Evolutionary conservation across 2,113 vertebrate species (phyloP).

Genomic region (Cavia porcellus): DNA sequence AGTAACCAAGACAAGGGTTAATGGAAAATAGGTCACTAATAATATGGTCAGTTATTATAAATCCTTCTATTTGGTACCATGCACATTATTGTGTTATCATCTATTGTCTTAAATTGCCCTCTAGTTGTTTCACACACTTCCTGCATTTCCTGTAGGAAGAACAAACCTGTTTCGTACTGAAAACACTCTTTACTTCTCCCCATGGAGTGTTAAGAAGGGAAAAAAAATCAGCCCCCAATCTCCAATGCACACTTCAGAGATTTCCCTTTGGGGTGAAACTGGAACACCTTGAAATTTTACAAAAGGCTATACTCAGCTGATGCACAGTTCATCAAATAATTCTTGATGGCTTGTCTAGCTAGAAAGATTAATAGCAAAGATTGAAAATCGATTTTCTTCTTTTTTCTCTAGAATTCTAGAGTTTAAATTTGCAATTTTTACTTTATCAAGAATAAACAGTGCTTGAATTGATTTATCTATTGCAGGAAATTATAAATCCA

Average conservation of each 20-base stretch:
- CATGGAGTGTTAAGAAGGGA: conserved; percentile 21
- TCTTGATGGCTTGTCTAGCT: conserved; percentile 39
- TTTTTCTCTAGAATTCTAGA: conserved; percentile 45
- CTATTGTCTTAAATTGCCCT: not conserved
- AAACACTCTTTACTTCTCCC: not conserved
- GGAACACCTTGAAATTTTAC: not conserved
- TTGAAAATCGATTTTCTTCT: conserved; percentile 53
- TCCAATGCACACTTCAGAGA: not conserved
- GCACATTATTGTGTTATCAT: not conserved
- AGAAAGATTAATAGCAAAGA: conserved; percentile 51
- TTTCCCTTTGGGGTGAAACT: not conserved
- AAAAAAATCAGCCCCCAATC: not conserved
- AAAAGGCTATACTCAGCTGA: not conserved
- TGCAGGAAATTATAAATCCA: conserved; percentile 30
- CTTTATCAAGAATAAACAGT: conserved; percentile 33
- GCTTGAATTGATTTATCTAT: conserved; percentile 43
- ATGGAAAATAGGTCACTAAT: conserved; percentile 9
- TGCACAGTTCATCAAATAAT: not conserved
- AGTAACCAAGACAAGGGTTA: not conserved
- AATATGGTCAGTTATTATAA: not conserved
- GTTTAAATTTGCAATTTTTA: conserved; percentile 44
- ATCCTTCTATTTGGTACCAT: not conserved
- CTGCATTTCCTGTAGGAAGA: not conserved
- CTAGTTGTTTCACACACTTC: not conserved
- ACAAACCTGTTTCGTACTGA: not conserved